Evolutionary conservation across 1,140 invertebrate genomes (phyloP).

Genomic region (Rhagoletis pomonella): DNA sequence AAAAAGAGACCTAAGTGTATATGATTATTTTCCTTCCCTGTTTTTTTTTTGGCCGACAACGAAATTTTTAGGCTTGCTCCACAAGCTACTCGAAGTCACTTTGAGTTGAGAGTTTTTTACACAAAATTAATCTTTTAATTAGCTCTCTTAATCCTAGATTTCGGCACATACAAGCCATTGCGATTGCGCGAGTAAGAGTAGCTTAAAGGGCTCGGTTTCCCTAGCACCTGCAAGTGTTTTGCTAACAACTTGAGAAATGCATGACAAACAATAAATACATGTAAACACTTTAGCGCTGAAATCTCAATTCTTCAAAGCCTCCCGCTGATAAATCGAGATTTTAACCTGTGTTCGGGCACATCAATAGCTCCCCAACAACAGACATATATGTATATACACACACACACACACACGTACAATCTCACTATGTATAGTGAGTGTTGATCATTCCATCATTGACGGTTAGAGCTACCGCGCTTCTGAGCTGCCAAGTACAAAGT

Average conservation of each 20-base stretch:
- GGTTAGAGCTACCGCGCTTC: neutral
- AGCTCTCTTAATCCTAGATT: neutral
- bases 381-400: neutral
- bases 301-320: conserved; percentile 48
- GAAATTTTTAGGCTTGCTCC: too few relatives aligned
- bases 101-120: too few relatives aligned
- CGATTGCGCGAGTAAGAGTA: neutral
- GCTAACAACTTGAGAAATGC: conserved; percentile 36
- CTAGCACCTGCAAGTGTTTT: neutral
- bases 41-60: too few relatives aligned
- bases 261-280: neutral
- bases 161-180: neutral
- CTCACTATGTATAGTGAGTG: neutral
- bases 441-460: conserved; percentile 30
- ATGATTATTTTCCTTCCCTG: too few relatives aligned
- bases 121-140: conserved; percentile 12
- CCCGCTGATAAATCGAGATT: conserved; percentile 30
- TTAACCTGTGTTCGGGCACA: conserved; percentile 50
- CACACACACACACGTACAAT: neutral
- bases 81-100: too few relatives aligned
- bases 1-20: too few relatives aligned
- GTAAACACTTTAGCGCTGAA: conserved; percentile 52
- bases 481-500: conserved; percentile 29
- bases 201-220: neutral
- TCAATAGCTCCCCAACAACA: conserved; percentile 15